A percentile compares a stretch with the other conserved stretches of the same genome.
Conservation (phyloP, 2,113 vertebrate genomes). For the Rhabdomys dilectus region DNA sequence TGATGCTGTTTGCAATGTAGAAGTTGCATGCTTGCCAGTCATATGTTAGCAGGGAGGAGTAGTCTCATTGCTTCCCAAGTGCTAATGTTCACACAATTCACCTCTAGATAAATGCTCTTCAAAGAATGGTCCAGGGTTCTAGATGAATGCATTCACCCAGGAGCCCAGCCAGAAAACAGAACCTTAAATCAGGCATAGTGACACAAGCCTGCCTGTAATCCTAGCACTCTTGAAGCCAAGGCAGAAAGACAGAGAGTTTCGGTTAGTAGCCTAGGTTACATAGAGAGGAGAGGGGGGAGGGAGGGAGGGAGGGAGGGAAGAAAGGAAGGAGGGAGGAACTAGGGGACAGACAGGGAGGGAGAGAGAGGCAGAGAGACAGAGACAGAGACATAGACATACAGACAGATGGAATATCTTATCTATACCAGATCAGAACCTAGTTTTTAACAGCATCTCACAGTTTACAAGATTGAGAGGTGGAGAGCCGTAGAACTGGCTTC, state of each 20-base stretch:
- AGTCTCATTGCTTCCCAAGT: not conserved
- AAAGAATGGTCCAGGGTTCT: not conserved
- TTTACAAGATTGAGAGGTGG: too few relatives aligned
- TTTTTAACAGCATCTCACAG: not conserved
- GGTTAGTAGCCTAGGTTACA: not conserved
- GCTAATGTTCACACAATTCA: not conserved
- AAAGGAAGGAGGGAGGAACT: too few relatives aligned
- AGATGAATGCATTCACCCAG: not conserved
- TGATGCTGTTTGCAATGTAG: not conserved
- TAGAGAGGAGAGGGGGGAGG: fast-evolving
- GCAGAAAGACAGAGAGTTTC: not conserved
- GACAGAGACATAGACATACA: not conserved
- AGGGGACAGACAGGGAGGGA: not conserved
- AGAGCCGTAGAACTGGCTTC: not conserved
- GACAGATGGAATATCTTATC: not conserved
- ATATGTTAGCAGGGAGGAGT: not conserved
- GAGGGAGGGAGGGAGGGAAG: too few relatives aligned
- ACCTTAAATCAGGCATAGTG: too few relatives aligned
- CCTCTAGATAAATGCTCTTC: not conserved
- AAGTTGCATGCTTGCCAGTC: not conserved
- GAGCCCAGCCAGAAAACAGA: not conserved
- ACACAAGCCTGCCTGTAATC: not conserved
- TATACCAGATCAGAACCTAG: not conserved
- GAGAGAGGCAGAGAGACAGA: not conserved
- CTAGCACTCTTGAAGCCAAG: not conserved